Conservation (phyloP, 2,888 invertebrate genomes). For the Apamea sordens region DNA sequence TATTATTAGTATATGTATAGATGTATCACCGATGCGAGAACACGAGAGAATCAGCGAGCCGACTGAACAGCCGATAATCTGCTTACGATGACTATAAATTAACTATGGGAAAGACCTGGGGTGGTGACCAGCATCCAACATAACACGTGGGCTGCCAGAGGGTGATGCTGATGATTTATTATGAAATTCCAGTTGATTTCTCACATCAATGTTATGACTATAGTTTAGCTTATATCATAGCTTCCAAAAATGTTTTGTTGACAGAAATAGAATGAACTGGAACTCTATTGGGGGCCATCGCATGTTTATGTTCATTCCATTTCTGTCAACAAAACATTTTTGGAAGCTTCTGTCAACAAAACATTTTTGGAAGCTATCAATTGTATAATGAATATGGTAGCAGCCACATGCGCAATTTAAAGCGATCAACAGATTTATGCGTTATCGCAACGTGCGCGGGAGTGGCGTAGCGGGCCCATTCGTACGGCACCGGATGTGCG, state of each 20-base stretch:
- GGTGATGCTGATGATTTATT: background rate
- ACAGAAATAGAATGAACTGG: no score
- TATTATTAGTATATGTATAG: no score
- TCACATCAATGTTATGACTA: background rate
- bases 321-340: conserved; percentile 1
- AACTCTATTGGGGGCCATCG: no score
- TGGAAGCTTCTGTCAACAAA: background rate
- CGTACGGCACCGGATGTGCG: conserved; percentile 45
- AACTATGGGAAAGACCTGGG: background rate
- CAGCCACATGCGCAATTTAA: conserved; percentile 37
- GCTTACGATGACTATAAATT: background rate
- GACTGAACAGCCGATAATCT: background rate
- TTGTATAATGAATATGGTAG: conserved; percentile 5
- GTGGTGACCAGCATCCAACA: background rate
- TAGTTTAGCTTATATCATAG: no score
- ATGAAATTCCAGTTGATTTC: background rate
- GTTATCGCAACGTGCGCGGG: conserved; percentile 47
- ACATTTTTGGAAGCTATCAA: background rate
- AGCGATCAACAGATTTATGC: conserved; percentile 44
- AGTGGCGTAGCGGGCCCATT: conserved; percentile 41
- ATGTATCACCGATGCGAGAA: background rate
- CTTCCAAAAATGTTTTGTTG: no score
- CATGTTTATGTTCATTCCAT: background rate
- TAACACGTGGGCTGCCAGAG: background rate
- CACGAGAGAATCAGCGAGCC: background rate